Evolutionary conservation across 2,888 invertebrate species (phyloP).

Genomic region (Zygothrica quintamaculata): DNA sequence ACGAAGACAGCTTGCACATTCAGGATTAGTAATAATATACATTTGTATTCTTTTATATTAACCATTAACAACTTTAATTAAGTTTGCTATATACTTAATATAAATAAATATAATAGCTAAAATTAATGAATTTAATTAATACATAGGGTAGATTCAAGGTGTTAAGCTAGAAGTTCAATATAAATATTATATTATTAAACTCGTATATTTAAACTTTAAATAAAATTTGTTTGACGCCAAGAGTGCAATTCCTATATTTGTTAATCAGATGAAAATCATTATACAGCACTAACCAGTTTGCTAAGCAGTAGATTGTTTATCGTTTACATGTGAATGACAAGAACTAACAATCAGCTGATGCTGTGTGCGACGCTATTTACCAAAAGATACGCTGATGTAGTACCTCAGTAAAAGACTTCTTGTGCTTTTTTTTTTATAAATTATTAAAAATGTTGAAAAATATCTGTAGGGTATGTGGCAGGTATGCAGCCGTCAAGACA

Average conservation of each 20-base stretch:
- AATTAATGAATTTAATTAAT: conserved; percentile 31
- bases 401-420: too few relatives aligned
- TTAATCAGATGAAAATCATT: conserved; percentile 1
- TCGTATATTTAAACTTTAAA: too few relatives aligned
- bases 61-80: conserved; percentile 20
- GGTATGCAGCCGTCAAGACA: conserved; percentile 38
- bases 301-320: background rate
- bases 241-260: background rate
- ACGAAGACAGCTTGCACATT: conserved; percentile 67
- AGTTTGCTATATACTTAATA: conserved; percentile 35
- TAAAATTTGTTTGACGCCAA: too few relatives aligned
- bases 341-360: conserved; percentile 27
- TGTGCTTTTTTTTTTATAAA: conserved; percentile 6
- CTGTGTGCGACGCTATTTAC: conserved; percentile 26
- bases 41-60: conserved; percentile 16
- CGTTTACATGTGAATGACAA: conserved; percentile 38
- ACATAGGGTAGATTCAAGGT: too few relatives aligned
- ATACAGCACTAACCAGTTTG: conserved; percentile 19
- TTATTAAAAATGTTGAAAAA: conserved; percentile 41
- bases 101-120: conserved; percentile 23
- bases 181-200: too few relatives aligned
- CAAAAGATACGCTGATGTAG: conserved; percentile 7
- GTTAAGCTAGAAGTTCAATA: too few relatives aligned
- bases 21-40: conserved; percentile 49
- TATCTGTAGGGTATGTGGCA: conserved; percentile 48